Conservation (phyloP, 2,888 invertebrate genomes). For the Meteorus cinctellus region DNA sequence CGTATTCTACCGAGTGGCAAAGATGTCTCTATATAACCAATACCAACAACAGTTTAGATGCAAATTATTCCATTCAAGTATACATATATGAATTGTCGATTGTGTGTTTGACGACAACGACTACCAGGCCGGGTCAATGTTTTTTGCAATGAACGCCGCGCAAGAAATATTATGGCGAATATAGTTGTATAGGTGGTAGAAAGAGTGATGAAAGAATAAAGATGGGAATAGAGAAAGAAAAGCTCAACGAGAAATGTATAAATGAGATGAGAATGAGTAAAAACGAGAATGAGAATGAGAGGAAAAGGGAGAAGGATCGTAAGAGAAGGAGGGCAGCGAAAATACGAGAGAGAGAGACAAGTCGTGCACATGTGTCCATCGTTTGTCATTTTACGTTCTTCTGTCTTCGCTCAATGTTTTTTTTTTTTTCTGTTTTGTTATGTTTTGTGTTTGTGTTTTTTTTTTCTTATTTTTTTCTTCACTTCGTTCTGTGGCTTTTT, state of each 20-base stretch:
- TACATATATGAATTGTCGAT: conserved; percentile 22
- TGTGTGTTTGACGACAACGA: conserved; percentile 10
- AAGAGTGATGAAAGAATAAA: conserved; percentile 43
- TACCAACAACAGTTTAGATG: conserved; percentile 25
- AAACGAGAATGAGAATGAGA: conserved; percentile 12
- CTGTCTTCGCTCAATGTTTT: conserved; percentile 54
- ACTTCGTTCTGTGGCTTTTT: not conserved
- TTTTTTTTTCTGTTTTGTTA: not conserved
- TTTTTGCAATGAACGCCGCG: conserved; percentile 33
- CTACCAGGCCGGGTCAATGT: conserved; percentile 39
- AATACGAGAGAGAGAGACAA: conserved; percentile 53
- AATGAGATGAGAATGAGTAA: conserved; percentile 22
- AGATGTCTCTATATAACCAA: not conserved
- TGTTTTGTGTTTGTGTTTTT: not conserved
- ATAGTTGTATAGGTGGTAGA: conserved; percentile 19
- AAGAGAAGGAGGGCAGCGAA: not conserved
- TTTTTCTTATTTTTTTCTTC: not conserved
- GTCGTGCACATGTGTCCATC: conserved; percentile 63
- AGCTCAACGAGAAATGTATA: not conserved
- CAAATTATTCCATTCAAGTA: conserved; percentile 13
- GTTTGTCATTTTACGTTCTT: conserved; percentile 66
- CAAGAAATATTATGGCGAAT: conserved; percentile 18
- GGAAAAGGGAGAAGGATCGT: not conserved
- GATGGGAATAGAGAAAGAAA: conserved; percentile 28
- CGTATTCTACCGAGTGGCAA: conserved; percentile 31